These are phyloP conservation scores for Calonectris borealis DNA, from an alignment of 2,113 vertebrate species.

Conservation along the genomic window DNA sequence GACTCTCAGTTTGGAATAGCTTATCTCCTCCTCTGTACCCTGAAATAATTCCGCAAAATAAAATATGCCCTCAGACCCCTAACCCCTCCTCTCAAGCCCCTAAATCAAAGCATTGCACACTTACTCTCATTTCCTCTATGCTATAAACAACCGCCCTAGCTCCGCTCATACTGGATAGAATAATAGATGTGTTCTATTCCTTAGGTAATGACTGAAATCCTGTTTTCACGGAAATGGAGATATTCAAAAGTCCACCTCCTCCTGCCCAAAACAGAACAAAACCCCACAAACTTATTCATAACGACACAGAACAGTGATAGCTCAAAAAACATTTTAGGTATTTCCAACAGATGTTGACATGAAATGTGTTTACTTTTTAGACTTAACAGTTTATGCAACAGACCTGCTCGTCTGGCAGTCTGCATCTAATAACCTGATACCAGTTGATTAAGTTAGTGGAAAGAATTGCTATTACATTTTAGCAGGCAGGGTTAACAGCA, in stretches of 20 bases:
- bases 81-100: not conserved
- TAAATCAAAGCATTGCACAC: not conserved
- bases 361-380: not conserved
- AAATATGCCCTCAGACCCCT: not conserved
- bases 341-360: not conserved
- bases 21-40: not conserved
- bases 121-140: not conserved
- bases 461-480: conserved; percentile 10
- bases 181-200: not conserved
- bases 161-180: not conserved
- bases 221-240: not conserved
- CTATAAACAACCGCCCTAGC: not conserved
- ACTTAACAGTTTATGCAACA: not conserved
- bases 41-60: not conserved
- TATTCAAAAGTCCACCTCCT: not conserved
- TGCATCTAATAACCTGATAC: conserved; percentile 19
- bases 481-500: conserved; percentile 1
- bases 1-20: not conserved
- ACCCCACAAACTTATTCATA: not conserved
- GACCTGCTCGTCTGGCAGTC: not conserved
- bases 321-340: not conserved
- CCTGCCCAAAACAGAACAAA: not conserved
- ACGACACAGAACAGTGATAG: not conserved
- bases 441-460: not conserved
- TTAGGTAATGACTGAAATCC: not conserved